Percentiles rank a stretch among this genome's conserved stretches.
Evolutionary conservation across 1,140 invertebrate genomes (phyloP).

Genomic region (Microplitis mediator): DNA sequence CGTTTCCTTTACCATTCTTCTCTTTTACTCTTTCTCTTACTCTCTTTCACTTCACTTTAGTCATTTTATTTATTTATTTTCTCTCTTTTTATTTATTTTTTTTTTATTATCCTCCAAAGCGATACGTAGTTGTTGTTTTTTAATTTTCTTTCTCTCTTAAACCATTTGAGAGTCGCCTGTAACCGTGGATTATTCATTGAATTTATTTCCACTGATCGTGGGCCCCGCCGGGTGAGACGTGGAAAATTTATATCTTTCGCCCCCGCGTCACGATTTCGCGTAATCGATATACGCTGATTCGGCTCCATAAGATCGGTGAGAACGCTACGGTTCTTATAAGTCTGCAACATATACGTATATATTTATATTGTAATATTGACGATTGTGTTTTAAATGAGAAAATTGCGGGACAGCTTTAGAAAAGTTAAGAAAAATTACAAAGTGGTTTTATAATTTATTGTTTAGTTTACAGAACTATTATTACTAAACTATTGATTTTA

Average conservation of each 20-base stretch:
- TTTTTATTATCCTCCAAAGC: too few species aligned
- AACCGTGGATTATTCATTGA: constrained; percentile 46
- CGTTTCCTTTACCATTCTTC: background rate
- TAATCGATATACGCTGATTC: constrained; percentile 29
- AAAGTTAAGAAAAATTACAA: background rate
- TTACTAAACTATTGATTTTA: too few species aligned
- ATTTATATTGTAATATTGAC: constrained; percentile 8
- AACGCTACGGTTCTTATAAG: background rate
- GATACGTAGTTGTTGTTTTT: background rate
- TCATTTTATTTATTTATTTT: too few species aligned
- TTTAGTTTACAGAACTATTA: too few species aligned
- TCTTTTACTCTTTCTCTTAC: background rate
- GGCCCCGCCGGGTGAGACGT: background rate
- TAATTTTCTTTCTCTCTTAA: background rate
- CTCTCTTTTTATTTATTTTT: too few species aligned
- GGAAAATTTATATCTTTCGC: constrained; percentile 17
- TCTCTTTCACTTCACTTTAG: background rate
- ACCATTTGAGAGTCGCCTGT: background rate
- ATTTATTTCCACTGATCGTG: constrained; percentile 46
- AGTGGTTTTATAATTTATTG: too few species aligned
- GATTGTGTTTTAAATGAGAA: background rate
- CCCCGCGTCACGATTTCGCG: constrained; percentile 28
- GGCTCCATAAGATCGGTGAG: constrained; percentile 22
- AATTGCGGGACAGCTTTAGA: too few species aligned
- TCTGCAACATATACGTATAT: background rate